Conservation (phyloP, 2,888 invertebrate genomes). For the Empis livida region DNA sequence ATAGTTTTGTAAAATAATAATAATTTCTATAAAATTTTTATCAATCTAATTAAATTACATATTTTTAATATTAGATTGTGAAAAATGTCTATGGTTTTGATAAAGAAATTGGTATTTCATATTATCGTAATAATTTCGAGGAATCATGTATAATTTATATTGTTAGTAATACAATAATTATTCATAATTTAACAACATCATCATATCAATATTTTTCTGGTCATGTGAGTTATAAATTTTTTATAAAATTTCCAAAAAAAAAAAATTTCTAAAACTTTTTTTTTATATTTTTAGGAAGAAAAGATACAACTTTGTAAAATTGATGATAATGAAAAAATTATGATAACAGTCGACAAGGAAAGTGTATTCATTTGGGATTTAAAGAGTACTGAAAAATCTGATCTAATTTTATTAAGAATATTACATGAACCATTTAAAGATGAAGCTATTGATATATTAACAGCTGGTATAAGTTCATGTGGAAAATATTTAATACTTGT, state of each 20-base stretch:
- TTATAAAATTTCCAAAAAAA: no score
- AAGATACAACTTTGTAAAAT: not conserved
- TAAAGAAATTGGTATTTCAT: not conserved
- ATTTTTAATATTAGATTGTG: no score
- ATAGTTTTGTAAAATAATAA: no score
- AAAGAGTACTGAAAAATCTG: not conserved
- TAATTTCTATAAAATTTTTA: no score
- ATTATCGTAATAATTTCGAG: not conserved
- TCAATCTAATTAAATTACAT: no score
- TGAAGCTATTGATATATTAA: not conserved
- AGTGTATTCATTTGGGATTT: constrained; percentile 8
- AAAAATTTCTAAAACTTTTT: no score
- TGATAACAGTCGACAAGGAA: constrained; percentile 5
- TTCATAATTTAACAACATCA: constrained; percentile 5
- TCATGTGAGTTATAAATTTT: constrained; percentile 4
- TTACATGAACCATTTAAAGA: constrained; percentile 6
- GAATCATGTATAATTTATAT: constrained; percentile 5
- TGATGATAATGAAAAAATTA: constrained; percentile 3
- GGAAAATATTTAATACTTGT: constrained; percentile 7
- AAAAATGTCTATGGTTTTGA: not conserved
- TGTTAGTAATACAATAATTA: constrained; percentile 4
- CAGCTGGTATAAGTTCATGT: constrained; percentile 5
- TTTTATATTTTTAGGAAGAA: not conserved
- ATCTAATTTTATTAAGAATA: constrained; percentile 1
- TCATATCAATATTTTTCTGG: constrained; percentile 5